These are phyloP conservation scores for Drosophila teissieri DNA, from an alignment of 1,140 invertebrate genomes.

Conservation along the genomic window DNA sequence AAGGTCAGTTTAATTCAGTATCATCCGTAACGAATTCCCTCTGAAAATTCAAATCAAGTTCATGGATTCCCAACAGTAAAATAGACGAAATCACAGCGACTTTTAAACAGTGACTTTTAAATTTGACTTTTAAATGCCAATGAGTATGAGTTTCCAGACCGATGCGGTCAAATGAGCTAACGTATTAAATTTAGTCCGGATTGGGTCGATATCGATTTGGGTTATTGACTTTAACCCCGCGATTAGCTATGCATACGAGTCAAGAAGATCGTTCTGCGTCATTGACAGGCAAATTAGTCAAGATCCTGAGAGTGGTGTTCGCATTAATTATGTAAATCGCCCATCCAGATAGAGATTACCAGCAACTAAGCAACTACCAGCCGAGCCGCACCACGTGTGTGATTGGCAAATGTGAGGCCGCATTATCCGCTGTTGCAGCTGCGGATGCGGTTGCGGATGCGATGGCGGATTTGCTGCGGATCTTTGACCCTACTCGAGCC, in stretches of 20 bases:
- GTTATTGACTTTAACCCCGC: slow-evolving; percentile 39
- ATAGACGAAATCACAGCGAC: slow-evolving; percentile 13
- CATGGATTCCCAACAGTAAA: slow-evolving; percentile 56
- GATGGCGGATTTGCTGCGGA: slow-evolving; percentile 15
- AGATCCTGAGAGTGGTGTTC: slow-evolving; percentile 33
- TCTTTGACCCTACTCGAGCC: slow-evolving; percentile 34
- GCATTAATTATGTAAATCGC: slow-evolving; percentile 43
- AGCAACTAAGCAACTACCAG: slow-evolving; percentile 2
- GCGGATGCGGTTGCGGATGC: slow-evolving; percentile 7
- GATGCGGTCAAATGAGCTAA: slow-evolving; percentile 47
- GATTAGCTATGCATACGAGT: slow-evolving; percentile 30
- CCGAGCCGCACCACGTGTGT: slow-evolving; percentile 5
- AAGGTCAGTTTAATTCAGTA: slow-evolving; percentile 43
- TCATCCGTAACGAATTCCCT: slow-evolving; percentile 55
- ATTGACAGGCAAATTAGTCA: slow-evolving; percentile 48
- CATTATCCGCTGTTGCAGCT: slow-evolving; percentile 35
- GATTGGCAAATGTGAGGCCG: slow-evolving; percentile 45
- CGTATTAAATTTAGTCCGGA: slow-evolving; percentile 48
- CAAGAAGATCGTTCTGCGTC: slow-evolving; percentile 25
- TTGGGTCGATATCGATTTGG: slow-evolving; percentile 45
- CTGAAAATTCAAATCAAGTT: slow-evolving; percentile 52
- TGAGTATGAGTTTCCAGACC: slow-evolving; percentile 26
- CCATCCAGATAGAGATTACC: slow-evolving; percentile 9
- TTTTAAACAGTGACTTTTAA: not conserved
- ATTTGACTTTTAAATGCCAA: slow-evolving; percentile 72